Evolutionary conservation across 2,888 invertebrate genomes (phyloP).

Genomic region (Spilarctia lutea): DNA sequence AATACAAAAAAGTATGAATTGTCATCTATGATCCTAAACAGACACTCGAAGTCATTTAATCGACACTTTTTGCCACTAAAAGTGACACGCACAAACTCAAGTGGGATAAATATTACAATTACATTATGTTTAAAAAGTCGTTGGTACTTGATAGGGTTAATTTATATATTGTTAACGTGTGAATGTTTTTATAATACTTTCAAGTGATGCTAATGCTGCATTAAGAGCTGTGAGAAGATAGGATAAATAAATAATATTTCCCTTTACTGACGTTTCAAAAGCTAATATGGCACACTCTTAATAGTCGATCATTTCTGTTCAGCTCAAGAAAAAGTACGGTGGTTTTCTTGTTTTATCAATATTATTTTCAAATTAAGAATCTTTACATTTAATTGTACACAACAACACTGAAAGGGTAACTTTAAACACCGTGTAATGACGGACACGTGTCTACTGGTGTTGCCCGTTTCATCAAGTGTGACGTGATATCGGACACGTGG

Average conservation of each 20-base stretch:
- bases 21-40: slow-evolving; percentile 58
- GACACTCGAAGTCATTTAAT: slow-evolving; percentile 56
- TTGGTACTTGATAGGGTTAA: slow-evolving; percentile 44
- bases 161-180: slow-evolving; percentile 42
- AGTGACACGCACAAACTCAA: slow-evolving; percentile 72
- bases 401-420: neutral
- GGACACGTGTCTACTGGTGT: slow-evolving; percentile 6
- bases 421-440: slow-evolving; percentile 12
- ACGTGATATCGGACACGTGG: slow-evolving; percentile 4
- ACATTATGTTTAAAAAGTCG: slow-evolving; percentile 63
- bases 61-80: slow-evolving; percentile 55
- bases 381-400: neutral
- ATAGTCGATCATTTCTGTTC: neutral
- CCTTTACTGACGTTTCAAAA: no score
- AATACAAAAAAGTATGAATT: slow-evolving; percentile 22
- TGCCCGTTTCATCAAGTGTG: slow-evolving; percentile 9
- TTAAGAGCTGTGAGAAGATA: slow-evolving; percentile 5
- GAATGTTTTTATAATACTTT: slow-evolving; percentile 26
- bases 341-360: neutral
- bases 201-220: neutral
- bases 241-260: no score
- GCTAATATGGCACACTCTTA: no score
- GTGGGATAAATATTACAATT: slow-evolving; percentile 74
- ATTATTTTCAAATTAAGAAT: neutral
- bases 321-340: neutral